Conservation (phyloP, 2,113 vertebrate genomes). For the Glareola pratincola region DNA sequence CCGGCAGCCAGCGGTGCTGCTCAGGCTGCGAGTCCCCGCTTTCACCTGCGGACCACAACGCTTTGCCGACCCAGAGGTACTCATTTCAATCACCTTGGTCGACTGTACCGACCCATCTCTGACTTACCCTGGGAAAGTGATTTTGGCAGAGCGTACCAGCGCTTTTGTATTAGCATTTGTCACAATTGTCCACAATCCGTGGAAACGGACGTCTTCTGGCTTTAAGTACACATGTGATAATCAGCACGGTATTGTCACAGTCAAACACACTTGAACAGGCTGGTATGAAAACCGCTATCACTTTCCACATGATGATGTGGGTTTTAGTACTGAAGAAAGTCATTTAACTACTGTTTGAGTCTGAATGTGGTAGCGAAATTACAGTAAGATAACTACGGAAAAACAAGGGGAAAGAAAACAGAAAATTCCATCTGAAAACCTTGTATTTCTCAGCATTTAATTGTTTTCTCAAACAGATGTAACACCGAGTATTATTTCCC, state of each 20-base stretch:
- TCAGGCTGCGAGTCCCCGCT: not conserved
- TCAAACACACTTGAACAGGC: not conserved
- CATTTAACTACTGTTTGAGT: not conserved
- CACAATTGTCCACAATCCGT: not conserved
- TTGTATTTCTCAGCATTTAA: not conserved
- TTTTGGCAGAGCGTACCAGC: not conserved
- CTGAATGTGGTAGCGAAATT: not conserved
- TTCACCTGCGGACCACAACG: not conserved
- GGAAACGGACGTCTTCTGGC: not conserved
- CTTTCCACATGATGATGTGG: not conserved
- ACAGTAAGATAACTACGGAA: not conserved
- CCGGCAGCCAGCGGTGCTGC: accelerated
- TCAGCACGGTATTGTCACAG: not conserved
- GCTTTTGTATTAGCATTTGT: not conserved
- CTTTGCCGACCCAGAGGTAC: not conserved
- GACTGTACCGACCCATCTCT: not conserved
- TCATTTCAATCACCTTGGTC: not conserved
- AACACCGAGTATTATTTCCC: not conserved
- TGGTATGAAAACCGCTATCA: not conserved
- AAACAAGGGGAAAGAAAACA: not conserved
- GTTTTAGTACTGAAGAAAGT: not conserved
- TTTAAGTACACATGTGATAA: not conserved
- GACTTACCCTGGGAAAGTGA: not conserved
- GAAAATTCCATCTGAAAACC: not conserved
- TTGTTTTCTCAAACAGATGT: not conserved